These are phyloP conservation scores for Scolanthus callimorphus DNA, from an alignment of 92 coral and sea anemone species.

Conservation along the genomic window DNA sequence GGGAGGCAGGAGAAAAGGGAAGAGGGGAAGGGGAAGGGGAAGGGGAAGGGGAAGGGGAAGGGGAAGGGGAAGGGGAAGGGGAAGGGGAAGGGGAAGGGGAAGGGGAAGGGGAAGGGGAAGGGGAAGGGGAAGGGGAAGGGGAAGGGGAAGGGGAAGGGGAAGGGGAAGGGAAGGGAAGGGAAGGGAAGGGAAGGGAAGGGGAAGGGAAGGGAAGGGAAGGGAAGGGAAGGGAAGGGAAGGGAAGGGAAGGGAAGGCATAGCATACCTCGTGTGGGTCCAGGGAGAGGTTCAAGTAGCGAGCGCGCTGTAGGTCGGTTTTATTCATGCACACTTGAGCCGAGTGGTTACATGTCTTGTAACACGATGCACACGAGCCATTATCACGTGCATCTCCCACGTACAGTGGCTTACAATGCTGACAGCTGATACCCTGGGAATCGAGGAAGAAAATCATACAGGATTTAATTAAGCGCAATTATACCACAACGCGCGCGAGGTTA, in stretches of 20 bases:
- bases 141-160: background rate
- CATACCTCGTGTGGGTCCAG: constrained; percentile 46
- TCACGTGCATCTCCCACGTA: constrained; percentile 77
- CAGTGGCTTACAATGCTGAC: constrained; percentile 82
- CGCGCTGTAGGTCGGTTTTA: constrained; percentile 21
- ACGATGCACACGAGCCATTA: constrained; percentile 79
- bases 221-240: background rate
- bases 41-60: no score
- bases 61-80: no score
- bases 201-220: background rate
- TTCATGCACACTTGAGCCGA: constrained; percentile 79
- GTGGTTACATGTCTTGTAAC: constrained; percentile 57
- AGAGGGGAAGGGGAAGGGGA: no score
- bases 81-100: no score
- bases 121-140: background rate
- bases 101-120: background rate
- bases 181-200: no score
- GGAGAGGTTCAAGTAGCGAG: constrained; percentile 27
- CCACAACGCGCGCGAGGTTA: background rate
- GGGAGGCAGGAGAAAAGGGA: no score
- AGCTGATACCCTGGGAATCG: constrained; percentile 66
- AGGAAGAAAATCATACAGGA: background rate
- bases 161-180: background rate
- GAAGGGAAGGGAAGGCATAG: no score
- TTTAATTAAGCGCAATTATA: background rate